Percentiles rank a stretch among this genome's conserved stretches.
phyloP scores from a whole-genome alignment of 2,888 invertebrate species.

The Autographa pulchrina region DNA sequence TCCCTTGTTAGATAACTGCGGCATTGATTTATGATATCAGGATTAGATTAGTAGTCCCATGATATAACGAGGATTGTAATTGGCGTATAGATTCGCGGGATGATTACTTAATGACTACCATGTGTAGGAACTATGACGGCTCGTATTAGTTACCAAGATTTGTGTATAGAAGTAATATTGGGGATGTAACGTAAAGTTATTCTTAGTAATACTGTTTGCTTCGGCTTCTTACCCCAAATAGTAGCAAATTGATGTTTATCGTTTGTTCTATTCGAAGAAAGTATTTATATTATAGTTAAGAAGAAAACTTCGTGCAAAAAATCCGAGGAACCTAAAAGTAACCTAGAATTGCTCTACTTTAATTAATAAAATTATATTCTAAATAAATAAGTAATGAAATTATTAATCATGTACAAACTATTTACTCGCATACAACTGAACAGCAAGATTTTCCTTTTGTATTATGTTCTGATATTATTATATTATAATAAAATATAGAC shows the following conservation, averaged over 20 bases:
- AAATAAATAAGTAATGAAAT: too few relatives aligned
- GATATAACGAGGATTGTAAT: constrained; percentile 24
- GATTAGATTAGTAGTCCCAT: constrained; percentile 37
- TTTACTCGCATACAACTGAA: too few relatives aligned
- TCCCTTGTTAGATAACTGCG: background rate
- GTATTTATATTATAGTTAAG: background rate
- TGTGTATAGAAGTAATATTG: constrained; percentile 13
- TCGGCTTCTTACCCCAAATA: background rate
- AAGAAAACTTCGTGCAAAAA: background rate
- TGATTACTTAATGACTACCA: constrained; percentile 39
- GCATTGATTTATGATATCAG: background rate
- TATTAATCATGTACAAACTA: too few relatives aligned
- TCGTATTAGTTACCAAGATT: constrained; percentile 6
- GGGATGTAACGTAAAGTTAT: constrained; percentile 15
- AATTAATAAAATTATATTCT: too few relatives aligned
- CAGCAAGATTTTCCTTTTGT: too few relatives aligned
- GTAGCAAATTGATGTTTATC: background rate
- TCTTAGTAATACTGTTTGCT: constrained; percentile 15
- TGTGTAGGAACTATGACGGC: constrained; percentile 13
- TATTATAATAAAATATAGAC: too few relatives aligned
- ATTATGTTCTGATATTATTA: too few relatives aligned
- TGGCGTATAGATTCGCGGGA: constrained; percentile 31
- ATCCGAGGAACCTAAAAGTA: background rate
- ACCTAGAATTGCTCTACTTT: too few relatives aligned
- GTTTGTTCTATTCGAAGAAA: background rate